A percentile compares a stretch with the other conserved stretches of the same genome.
Evolutionary conservation across 2,888 invertebrate species (phyloP).

Genomic region (Seira ritae): DNA sequence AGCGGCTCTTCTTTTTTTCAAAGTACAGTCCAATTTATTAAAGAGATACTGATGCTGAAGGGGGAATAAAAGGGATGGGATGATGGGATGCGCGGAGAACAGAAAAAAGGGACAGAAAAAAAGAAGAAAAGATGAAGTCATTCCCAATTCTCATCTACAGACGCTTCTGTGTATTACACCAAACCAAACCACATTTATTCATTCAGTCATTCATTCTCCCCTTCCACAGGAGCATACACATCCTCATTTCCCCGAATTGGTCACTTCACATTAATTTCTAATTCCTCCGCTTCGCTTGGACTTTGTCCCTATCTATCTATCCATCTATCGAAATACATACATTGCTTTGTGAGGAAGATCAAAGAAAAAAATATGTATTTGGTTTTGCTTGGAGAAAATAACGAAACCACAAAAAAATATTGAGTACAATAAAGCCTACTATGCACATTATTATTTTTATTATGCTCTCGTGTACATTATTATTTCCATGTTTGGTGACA

Average conservation of each 20-base stretch:
- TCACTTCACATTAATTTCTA: conserved; percentile 1
- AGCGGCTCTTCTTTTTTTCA: conserved; percentile 31
- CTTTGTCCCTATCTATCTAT: neutral
- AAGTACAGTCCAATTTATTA: conserved; percentile 24
- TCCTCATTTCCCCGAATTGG: conserved; percentile 4
- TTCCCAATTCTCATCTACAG: neutral
- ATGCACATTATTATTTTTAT: neutral
- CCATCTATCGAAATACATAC: no score
- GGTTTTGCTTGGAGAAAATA: no score
- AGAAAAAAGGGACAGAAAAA: conserved; percentile 5
- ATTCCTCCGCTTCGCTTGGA: neutral
- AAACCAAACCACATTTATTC: neutral
- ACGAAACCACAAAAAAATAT: neutral
- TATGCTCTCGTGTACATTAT: neutral
- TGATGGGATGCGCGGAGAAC: no score
- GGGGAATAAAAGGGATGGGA: conserved; percentile 18
- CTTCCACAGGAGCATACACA: neutral
- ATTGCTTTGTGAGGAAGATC: neutral
- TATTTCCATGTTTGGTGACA: neutral
- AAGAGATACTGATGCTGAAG: neutral
- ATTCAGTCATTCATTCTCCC: neutral
- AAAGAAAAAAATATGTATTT: neutral
- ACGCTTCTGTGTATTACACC: no score
- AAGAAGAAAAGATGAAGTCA: conserved; percentile 8
- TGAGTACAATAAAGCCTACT: neutral